phyloP scores from a whole-genome alignment of 2,888 invertebrate genomes.

The Acronicta alni region DNA sequence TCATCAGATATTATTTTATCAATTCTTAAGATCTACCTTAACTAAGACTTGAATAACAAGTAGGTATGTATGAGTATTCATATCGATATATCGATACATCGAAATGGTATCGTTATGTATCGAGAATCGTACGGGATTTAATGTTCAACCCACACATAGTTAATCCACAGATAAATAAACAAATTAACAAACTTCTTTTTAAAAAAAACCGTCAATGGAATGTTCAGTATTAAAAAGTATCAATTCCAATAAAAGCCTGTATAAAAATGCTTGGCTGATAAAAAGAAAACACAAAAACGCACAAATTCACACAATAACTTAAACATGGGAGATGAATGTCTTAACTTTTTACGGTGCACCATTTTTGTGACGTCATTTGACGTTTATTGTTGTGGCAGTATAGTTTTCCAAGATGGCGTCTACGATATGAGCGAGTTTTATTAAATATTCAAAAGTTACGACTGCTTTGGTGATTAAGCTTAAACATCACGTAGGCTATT shows the following conservation, averaged over 20 bases:
- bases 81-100: constrained; percentile 54
- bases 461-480: constrained; percentile 47
- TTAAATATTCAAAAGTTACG: constrained; percentile 55
- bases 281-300: constrained; percentile 60
- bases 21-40: constrained; percentile 88
- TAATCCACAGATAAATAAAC: constrained; percentile 59
- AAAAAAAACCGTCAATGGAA: constrained; percentile 54
- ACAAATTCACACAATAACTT: constrained; percentile 60
- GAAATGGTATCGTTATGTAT: constrained; percentile 58
- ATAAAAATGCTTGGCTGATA: constrained; percentile 52
- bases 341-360: constrained; percentile 54
- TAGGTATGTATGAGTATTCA: constrained; percentile 74
- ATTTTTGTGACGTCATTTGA: constrained; percentile 58
- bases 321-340: constrained; percentile 59
- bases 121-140: constrained; percentile 54
- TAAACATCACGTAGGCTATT: constrained; percentile 49
- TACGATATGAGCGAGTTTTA: constrained; percentile 43
- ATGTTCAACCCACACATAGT: constrained; percentile 57
- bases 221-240: constrained; percentile 56
- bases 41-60: constrained; percentile 87
- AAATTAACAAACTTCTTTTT: constrained; percentile 58
- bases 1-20: constrained; percentile 89
- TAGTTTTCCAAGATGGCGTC: constrained; percentile 55
- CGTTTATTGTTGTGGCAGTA: constrained; percentile 51
- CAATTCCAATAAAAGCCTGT: constrained; percentile 60